A percentile compares a stretch with the other conserved stretches of the same genome.
Conservation (phyloP, 2,888 invertebrate species). For the Ypsolopha sequella region DNA sequence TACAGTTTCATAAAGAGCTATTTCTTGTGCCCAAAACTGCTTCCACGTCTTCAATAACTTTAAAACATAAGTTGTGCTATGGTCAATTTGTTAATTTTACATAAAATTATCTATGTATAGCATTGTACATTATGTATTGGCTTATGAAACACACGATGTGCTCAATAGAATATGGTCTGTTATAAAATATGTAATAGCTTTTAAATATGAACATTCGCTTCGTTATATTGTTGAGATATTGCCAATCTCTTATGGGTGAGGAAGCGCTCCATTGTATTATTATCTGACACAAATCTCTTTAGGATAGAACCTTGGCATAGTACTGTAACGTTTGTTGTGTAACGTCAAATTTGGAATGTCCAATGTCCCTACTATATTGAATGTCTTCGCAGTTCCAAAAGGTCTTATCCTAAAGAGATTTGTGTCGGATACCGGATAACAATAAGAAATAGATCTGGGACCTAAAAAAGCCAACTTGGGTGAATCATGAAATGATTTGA, state of each 20-base stretch:
- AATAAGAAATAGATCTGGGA: too few relatives aligned
- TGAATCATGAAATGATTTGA: too few relatives aligned
- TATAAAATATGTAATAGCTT: constrained; percentile 6
- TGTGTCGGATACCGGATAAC: too few relatives aligned
- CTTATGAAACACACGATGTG: constrained; percentile 35
- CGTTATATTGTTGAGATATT: background rate
- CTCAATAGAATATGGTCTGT: constrained; percentile 34
- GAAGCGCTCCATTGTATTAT: too few relatives aligned
- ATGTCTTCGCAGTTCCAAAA: too few relatives aligned
- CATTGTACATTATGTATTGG: constrained; percentile 12
- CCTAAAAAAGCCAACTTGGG: too few relatives aligned
- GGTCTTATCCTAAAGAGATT: too few relatives aligned
- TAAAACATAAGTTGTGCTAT: constrained; percentile 33
- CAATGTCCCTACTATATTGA: too few relatives aligned
- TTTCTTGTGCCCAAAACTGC: background rate
- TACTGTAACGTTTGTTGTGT: too few relatives aligned
- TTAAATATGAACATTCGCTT: background rate
- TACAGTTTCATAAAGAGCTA: constrained; percentile 1
- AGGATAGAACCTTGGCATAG: too few relatives aligned
- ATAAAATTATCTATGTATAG: background rate
- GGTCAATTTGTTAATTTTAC: constrained; percentile 36
- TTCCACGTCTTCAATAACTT: background rate
- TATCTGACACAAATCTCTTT: too few relatives aligned
- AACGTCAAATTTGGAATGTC: too few relatives aligned
- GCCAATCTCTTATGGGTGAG: background rate